Evolutionary conservation across 1,140 invertebrate species (phyloP).

Genomic region (Macrobrachium nipponense): DNA sequence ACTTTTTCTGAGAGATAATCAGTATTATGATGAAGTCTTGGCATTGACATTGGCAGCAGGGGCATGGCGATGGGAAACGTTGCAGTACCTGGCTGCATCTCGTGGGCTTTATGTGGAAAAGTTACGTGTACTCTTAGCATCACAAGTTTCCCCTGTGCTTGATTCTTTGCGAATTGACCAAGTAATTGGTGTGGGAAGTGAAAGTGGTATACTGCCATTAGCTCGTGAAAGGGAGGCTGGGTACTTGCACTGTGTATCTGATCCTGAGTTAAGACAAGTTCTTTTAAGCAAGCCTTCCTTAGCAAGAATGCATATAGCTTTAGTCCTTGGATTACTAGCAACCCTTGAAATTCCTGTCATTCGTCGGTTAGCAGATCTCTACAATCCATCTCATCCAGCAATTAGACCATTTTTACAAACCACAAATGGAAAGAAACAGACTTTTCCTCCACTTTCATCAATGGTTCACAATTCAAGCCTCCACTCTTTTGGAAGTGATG

Average conservation of each 20-base stretch:
- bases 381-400: conserved; percentile 72
- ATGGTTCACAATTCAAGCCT: conserved; percentile 42
- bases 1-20: conserved; percentile 77
- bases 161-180: conserved; percentile 29
- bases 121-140: conserved; percentile 69
- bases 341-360: conserved; percentile 65
- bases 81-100: conserved; percentile 73
- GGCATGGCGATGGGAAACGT: conserved; percentile 75
- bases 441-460: conserved; percentile 40
- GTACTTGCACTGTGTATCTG: conserved; percentile 62
- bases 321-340: conserved; percentile 59
- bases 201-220: conserved; percentile 24
- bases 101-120: conserved; percentile 74
- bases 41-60: conserved; percentile 76
- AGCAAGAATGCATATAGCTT: conserved; percentile 68
- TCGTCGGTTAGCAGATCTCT: conserved; percentile 69
- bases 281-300: conserved; percentile 70
- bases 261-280: conserved; percentile 58
- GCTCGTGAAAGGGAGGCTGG: conserved; percentile 59
- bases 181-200: background rate
- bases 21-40: conserved; percentile 78
- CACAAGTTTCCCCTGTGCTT: conserved; percentile 43
- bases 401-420: conserved; percentile 67
- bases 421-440: conserved; percentile 42
- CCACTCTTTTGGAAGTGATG: conserved; percentile 42